Evolutionary conservation across 2,113 vertebrate genomes (phyloP), one percentile per base, ranked within the genome.

Genomic region (Conger conger): DNA sequence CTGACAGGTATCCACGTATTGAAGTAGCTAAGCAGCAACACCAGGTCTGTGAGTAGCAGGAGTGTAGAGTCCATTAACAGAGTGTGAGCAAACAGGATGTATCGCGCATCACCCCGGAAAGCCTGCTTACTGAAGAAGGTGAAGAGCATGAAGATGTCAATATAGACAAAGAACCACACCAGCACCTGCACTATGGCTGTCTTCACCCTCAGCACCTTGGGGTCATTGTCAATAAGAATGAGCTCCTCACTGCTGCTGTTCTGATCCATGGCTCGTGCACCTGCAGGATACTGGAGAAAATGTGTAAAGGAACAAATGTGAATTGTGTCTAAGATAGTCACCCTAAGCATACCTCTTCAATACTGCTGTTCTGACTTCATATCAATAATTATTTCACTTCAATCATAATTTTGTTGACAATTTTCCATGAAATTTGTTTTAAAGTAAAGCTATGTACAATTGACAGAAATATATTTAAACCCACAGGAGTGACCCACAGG

Each of bases 81-180:
- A 45, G 87, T 87, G 40, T 92, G 88, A 54, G 86, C 88, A 18
- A 91, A 92, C 54, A 92, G 33, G 33, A 92, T 79, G 57, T 92
- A 92, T 18, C 90, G 88, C 1, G 88, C 82, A 36, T 90, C 84
- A 35, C 84, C 80, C 54, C 85, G 85, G 79, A 90, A 88, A 20
- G 76, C 36, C 42, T 86, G 83, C 60, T 86, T 91, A 42, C 60
- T 92, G 78, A 83, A 87, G 54, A 88, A 89, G 27, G 84, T 85
- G 0, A 85, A 73, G 38, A 91, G 79, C 85, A 92, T 91, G 13
- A 92, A 37, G 50, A 84, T 80, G 68, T 83, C 83, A n/a, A 91
- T 27, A 23, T 86, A 91, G 40, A 87, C 60, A 50, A 88, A 88
- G 18, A 89, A 83, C 87, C 88, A 89, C 1, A 89, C 79, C 54